These are phyloP conservation scores for Meloidogyne floridensis DNA, from an alignment of 1,140 invertebrate species.

Conservation along the genomic window DNA sequence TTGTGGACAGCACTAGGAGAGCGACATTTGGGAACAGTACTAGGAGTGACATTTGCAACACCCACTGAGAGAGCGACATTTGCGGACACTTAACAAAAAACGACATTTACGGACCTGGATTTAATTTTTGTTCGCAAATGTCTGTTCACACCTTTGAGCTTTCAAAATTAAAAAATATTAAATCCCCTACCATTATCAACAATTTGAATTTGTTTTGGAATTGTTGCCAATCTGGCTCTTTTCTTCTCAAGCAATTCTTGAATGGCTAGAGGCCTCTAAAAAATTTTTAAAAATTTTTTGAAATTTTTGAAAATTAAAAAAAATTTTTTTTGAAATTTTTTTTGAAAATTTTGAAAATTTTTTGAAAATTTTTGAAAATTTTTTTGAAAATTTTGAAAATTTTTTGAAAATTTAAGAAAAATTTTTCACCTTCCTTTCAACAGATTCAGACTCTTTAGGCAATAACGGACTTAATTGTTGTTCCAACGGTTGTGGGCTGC, in stretches of 20 bases:
- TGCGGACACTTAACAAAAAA: no score
- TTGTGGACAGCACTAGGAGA: no score
- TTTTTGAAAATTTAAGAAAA: not conserved
- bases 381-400: not conserved
- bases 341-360: not conserved
- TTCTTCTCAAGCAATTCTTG: slow-evolving; percentile 55
- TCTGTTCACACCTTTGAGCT: no score
- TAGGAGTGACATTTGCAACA: no score
- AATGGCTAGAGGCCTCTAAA: slow-evolving; percentile 49
- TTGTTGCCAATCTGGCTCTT: slow-evolving; percentile 40
- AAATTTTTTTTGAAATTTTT: no score
- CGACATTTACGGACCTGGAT: no score
- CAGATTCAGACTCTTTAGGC: slow-evolving; percentile 45
- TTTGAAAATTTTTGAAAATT: not conserved
- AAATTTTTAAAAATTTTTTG: not conserved
- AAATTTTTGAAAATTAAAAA: not conserved
- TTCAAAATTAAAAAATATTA: no score
- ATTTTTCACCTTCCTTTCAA: slow-evolving; percentile 38
- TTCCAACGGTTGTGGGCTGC: not conserved
- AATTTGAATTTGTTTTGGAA: not conserved
- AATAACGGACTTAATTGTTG: slow-evolving; percentile 16
- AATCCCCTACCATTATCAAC: not conserved
- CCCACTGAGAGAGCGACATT: no score
- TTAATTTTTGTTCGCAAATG: slow-evolving; percentile 2
- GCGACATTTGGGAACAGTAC: no score